Conservation (phyloP, 2,113 vertebrate genomes). For the Semnornis frantzii region DNA sequence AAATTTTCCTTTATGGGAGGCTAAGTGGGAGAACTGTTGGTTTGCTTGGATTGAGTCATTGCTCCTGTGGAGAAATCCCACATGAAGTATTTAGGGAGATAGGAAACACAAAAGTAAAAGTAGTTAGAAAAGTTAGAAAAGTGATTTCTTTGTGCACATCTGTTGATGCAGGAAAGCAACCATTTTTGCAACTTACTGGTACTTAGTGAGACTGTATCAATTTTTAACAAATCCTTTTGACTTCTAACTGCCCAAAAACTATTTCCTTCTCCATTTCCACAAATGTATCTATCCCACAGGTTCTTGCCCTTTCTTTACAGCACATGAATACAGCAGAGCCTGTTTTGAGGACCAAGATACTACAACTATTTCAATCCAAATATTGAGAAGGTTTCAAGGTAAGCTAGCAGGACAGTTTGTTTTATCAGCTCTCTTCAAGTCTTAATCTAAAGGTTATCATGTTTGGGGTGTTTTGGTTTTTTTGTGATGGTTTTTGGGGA, state of each 20-base stretch:
- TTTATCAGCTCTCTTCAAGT: not conserved
- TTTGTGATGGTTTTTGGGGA: too few species aligned
- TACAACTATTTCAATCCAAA: not conserved
- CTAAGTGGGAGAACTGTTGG: slow-evolving; percentile 26
- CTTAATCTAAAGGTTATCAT: not conserved
- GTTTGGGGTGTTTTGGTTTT: too few species aligned
- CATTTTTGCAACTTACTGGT: not conserved
- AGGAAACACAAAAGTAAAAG: not conserved
- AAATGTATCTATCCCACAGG: not conserved
- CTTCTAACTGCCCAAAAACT: not conserved
- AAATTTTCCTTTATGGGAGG: not conserved
- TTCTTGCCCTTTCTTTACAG: not conserved
- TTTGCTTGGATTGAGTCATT: slow-evolving; percentile 29
- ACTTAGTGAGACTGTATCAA: not conserved
- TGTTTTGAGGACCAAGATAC: not conserved
- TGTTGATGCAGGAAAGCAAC: not conserved
- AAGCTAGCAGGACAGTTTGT: not conserved
- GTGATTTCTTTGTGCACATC: not conserved
- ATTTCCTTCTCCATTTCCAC: not conserved
- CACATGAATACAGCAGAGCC: not conserved
- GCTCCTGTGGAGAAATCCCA: slow-evolving; percentile 11
- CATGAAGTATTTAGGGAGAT: slow-evolving; percentile 16
- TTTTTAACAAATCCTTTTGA: not conserved
- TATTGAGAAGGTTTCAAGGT: not conserved
- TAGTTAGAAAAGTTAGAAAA: not conserved